A percentile compares a stretch with the other conserved stretches of the same genome.
Conservation (phyloP, 2,888 invertebrate species). For the Epiblema foenella region DNA sequence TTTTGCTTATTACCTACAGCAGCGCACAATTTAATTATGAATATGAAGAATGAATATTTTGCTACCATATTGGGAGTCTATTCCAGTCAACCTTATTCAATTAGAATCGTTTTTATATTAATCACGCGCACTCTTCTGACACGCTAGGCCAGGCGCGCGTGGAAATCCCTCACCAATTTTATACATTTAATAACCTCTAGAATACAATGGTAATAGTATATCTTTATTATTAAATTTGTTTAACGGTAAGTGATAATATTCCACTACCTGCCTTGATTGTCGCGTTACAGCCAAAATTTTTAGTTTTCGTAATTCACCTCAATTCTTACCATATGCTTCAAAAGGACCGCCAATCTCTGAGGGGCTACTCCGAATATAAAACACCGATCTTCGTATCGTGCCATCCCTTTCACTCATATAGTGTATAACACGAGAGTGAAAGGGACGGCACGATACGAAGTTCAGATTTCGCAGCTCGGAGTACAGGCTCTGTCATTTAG, state of each 20-base stretch:
- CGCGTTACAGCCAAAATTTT: constrained; percentile 7
- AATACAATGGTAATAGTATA: background rate
- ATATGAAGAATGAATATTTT: no score
- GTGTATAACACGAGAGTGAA: no score
- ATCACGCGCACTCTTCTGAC: background rate
- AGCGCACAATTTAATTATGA: background rate
- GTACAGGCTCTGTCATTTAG: no score
- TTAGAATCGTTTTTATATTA: background rate
- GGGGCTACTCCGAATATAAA: no score
- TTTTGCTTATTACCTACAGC: no score
- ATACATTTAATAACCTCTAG: background rate
- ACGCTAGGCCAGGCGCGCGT: background rate
- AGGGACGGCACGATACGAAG: no score
- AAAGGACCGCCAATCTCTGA: background rate
- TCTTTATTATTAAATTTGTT: constrained; percentile 22
- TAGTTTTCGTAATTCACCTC: constrained; percentile 14
- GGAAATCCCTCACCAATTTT: background rate
- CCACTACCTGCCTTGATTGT: constrained; percentile 2
- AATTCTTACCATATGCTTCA: background rate
- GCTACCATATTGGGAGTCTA: background rate
- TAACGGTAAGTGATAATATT: constrained; percentile 15
- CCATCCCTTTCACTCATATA: no score
- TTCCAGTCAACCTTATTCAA: background rate
- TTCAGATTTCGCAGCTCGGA: no score
- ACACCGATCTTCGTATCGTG: no score